These are phyloP conservation scores for Elaphurus davidianus DNA, from an alignment of 2,113 vertebrate genomes.

Conservation along the genomic window DNA sequence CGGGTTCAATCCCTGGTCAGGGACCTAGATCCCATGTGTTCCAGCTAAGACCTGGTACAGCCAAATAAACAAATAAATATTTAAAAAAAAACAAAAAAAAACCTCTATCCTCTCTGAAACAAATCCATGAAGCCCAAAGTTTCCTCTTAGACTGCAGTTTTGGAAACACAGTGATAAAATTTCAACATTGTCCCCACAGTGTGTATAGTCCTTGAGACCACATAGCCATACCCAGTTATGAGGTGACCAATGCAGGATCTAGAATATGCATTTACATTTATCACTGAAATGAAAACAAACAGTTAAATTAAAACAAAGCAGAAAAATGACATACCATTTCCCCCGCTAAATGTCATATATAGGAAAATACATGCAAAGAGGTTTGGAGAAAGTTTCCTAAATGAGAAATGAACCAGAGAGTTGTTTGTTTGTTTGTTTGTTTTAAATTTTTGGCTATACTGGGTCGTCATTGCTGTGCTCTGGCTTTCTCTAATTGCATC, in stretches of 20 bases:
- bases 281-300: background rate
- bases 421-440: background rate
- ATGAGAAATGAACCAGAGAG: background rate
- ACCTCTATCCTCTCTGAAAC: background rate
- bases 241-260: background rate
- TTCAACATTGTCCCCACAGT: background rate
- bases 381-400: background rate
- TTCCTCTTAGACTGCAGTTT: background rate
- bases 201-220: rapidly evolving
- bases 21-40: background rate
- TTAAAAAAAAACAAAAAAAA: background rate
- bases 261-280: background rate
- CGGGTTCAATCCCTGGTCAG: background rate
- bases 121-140: background rate
- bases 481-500: background rate
- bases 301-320: background rate
- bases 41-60: background rate
- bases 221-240: rapidly evolving
- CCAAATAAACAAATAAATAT: background rate
- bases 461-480: background rate
- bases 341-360: background rate
- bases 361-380: background rate
- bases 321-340: background rate
- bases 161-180: background rate
- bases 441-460: background rate